phyloP scores from a whole-genome alignment of 2,113 vertebrate species.

The Notechis scutatus region DNA sequence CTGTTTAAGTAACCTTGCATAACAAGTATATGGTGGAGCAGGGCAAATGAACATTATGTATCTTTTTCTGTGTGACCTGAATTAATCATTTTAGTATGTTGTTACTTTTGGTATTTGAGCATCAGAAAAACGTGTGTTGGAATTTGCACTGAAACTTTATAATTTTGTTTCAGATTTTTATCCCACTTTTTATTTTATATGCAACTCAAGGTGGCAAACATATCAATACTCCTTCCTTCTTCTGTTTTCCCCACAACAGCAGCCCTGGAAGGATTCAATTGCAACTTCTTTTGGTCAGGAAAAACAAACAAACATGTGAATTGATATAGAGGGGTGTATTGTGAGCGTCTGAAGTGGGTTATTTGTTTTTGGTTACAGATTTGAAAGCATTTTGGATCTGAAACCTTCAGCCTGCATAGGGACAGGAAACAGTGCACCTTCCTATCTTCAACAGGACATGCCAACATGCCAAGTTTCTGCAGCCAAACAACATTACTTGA shows the following conservation, averaged over 20 bases:
- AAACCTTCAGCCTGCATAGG: constrained; percentile 73
- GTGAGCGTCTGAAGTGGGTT: neutral
- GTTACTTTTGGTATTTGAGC: neutral
- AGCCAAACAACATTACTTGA: constrained; percentile 89
- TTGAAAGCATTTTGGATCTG: constrained; percentile 85
- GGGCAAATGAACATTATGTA: neutral
- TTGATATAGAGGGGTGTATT: neutral
- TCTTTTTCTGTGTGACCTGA: rapidly evolving
- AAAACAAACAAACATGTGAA: neutral
- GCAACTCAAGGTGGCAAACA: neutral
- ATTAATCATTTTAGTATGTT: neutral
- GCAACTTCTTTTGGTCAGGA: neutral
- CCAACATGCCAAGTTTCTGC: constrained; percentile 72
- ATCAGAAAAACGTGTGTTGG: rapidly evolving
- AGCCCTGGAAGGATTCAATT: neutral
- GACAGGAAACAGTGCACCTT: constrained; percentile 74
- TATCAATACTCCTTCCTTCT: neutral
- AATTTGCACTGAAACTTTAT: neutral
- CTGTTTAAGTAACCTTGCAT: neutral
- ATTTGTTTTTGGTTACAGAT: constrained; percentile 67
- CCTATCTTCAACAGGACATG: constrained; percentile 74
- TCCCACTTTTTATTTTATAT: neutral
- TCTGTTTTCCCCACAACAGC: neutral
- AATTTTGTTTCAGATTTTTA: neutral
- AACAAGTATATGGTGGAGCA: neutral